A percentile compares a stretch with the other conserved stretches of the same genome.
Conservation (phyloP, 2,113 vertebrate genomes). For the Agelaius tricolor region DNA sequence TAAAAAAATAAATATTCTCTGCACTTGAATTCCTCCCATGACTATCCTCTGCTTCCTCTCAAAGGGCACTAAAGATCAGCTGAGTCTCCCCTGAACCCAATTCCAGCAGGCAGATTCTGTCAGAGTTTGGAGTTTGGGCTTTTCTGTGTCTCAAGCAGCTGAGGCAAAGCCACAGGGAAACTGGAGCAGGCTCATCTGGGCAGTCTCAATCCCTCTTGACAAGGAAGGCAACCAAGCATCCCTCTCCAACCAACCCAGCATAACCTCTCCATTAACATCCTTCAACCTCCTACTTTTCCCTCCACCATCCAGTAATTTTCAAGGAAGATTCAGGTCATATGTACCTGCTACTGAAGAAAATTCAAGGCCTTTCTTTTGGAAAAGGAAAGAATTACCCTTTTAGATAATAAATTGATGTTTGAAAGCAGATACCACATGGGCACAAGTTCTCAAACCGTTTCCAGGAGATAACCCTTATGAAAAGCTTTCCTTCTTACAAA, state of each 20-base stretch:
- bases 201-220: background rate
- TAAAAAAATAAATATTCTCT: background rate
- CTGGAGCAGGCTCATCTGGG: background rate
- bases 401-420: background rate
- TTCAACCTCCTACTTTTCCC: background rate
- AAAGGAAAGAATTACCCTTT: background rate
- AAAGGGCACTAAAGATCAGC: background rate
- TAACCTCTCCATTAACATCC: background rate
- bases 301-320: background rate
- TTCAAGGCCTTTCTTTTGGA: background rate
- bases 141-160: background rate
- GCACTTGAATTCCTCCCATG: background rate
- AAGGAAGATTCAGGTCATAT: background rate
- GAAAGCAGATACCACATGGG: background rate
- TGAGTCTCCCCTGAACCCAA: background rate
- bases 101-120: background rate
- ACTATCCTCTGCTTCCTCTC: background rate
- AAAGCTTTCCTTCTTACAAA: background rate
- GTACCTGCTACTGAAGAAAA: background rate
- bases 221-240: background rate
- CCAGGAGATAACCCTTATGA: background rate
- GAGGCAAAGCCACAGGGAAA: background rate
- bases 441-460: background rate
- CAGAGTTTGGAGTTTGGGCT: background rate
- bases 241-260: rapidly evolving